A percentile compares a stretch with the other conserved stretches of the same genome.
Conservation (phyloP, 2,797 vertebrate species). For the Cuniculus paca region DNA sequence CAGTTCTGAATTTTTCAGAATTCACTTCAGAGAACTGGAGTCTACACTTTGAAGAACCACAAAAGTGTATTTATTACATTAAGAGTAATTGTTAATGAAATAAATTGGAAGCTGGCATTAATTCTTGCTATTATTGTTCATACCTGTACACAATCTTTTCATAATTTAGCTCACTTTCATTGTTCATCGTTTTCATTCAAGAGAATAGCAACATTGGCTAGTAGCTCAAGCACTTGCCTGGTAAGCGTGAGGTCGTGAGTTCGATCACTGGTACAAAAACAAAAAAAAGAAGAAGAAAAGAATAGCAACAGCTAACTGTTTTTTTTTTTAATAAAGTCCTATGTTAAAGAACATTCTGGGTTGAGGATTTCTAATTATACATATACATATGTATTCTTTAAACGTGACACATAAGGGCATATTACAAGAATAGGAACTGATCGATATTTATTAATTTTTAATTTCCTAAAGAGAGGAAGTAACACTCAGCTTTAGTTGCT, state of each 20-base stretch:
- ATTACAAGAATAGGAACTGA: not conserved
- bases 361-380: not conserved
- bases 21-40: not conserved
- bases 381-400: not conserved
- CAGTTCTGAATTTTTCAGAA: not conserved
- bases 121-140: not conserved
- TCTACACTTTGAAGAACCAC: not conserved
- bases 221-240: no score
- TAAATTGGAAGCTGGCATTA: not conserved
- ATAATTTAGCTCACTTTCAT: not conserved
- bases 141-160: not conserved
- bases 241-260: no score
- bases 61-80: not conserved
- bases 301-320: not conserved
- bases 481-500: not conserved
- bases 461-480: not conserved
- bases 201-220: not conserved
- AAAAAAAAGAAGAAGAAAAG: no score
- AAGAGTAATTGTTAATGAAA: not conserved
- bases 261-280: no score
- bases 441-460: not conserved
- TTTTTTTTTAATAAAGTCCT: not conserved
- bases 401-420: not conserved
- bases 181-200: slow-evolving; percentile 13
- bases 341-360: not conserved